Evolutionary conservation across 2,888 invertebrate genomes (phyloP).

Genomic region (Lasioglossum pauxillum): DNA sequence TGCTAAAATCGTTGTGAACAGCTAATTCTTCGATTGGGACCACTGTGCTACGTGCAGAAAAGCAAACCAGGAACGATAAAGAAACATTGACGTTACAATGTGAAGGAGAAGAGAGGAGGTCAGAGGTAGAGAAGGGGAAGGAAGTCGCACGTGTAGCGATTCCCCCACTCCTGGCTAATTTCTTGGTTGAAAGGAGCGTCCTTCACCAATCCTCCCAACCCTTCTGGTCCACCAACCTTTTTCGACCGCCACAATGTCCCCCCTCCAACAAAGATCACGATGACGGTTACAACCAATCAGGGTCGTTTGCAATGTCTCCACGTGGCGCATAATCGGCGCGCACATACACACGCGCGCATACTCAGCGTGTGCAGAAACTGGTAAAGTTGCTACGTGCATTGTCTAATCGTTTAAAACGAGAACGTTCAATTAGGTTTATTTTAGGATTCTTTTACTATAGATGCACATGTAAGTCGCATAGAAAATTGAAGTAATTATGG

Average conservation of each 20-base stretch:
- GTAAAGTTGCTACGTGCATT: neutral
- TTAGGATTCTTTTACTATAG: neutral
- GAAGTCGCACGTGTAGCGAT: constrained; percentile 67
- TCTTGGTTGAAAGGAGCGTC: constrained; percentile 68
- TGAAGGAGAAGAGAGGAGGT: constrained; percentile 28
- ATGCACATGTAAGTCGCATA: neutral
- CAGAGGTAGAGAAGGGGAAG: constrained; percentile 47
- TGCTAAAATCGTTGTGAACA: too few relatives aligned
- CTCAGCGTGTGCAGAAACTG: neutral
- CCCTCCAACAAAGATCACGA: constrained; percentile 24
- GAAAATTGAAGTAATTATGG: neutral
- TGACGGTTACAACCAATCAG: constrained; percentile 57
- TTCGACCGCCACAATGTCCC: constrained; percentile 42
- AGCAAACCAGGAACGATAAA: constrained; percentile 21
- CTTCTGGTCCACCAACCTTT: constrained; percentile 56
- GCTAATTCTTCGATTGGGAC: neutral
- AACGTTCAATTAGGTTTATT: neutral
- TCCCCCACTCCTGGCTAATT: constrained; percentile 61
- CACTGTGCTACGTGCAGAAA: constrained; percentile 31
- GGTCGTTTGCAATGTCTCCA: constrained; percentile 63
- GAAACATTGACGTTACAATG: constrained; percentile 17
- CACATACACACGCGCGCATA: neutral
- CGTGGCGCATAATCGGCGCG: constrained; percentile 66
- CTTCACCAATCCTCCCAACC: constrained; percentile 68
- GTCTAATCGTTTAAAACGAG: neutral